phyloP scores from a whole-genome alignment of 2,888 invertebrate species.

The Charanyca ferruginea region DNA sequence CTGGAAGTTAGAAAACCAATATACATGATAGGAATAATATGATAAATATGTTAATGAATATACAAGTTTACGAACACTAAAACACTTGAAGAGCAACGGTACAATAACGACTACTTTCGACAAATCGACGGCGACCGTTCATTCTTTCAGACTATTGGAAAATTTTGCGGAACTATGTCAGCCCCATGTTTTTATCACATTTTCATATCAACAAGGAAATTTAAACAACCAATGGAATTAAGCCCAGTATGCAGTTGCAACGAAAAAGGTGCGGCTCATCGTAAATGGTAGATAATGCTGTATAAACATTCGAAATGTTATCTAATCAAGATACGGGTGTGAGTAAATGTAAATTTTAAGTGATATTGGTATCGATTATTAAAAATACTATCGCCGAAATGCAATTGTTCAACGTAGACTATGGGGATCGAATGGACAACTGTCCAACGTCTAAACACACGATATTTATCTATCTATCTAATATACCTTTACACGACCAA shows the following conservation, averaged over 20 bases:
- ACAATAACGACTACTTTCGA: conserved; percentile 37
- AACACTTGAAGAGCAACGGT: conserved; percentile 40
- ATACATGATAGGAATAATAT: background rate
- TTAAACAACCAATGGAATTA: conserved; percentile 35
- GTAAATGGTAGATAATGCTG: conserved; percentile 36
- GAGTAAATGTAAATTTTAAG: conserved; percentile 44
- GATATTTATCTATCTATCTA: too few relatives aligned
- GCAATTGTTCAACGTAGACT: conserved; percentile 28
- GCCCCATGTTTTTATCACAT: conserved; percentile 42
- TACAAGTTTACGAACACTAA: conserved; percentile 27
- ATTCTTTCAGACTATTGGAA: conserved; percentile 34
- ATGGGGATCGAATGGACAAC: background rate
- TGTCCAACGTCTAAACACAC: background rate
- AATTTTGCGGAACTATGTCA: conserved; percentile 36
- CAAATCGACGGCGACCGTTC: conserved; percentile 3
- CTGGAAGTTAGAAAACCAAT: background rate
- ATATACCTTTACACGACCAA: too few relatives aligned
- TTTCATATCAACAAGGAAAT: conserved; percentile 39
- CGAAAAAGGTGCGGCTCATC: conserved; percentile 49
- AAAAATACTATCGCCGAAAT: conserved; percentile 31
- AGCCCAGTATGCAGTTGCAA: conserved; percentile 50
- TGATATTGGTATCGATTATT: conserved; percentile 36
- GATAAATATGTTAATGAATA: conserved; percentile 1
- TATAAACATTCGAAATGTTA: conserved; percentile 49
- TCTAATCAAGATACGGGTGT: conserved; percentile 56